Evolutionary conservation across 1,140 invertebrate genomes (phyloP), one percentile per base, ranked within the genome.

Genomic region (Cylas formicarius): DNA sequence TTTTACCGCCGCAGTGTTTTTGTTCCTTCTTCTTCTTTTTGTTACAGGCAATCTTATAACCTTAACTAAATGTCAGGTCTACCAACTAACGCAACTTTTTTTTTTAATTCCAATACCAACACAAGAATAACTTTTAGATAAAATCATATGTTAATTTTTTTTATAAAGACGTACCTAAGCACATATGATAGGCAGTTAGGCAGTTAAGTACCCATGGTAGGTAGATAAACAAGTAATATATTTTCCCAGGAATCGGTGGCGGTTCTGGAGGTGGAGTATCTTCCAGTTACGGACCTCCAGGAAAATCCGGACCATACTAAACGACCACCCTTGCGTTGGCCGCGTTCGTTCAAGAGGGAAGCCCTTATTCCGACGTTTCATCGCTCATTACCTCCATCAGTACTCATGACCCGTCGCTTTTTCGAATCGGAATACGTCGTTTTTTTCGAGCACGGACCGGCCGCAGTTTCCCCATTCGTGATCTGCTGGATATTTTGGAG

Each of bases 261-360:
- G 55, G 55, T 13, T 45, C 47, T 18, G 54, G 56, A 29, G 50
- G 56, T 19, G 56, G 54, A 3, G 39, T 61, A 24, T 61, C 59
- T 20, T 19, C 48, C 46, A 61, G 57, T 40, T 61, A 61, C 52
- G 59, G 59, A 7, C 49, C 57, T 20, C 60, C 60, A 18, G 60
- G 57, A 48, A 62, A 62, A 46, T 52, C 60, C 50, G 60, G 60
- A 21, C 55, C 55, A 4, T 61, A 61, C 33, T 61, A 56, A 52
- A 40, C 20, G 26, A 35, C 42, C 16, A 20, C 33, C 31, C 44
- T 41, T 41, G 47, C 47, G 35, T 51, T 21, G 14, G 33, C 26
- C 13, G 11, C 32, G 29, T 18, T 26, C 22, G 9, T n/a, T n/a
- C 22, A 14, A 7, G 19, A 18, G 13, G 24, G 7, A n/a, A 45